Conservation (phyloP, 2,113 vertebrate genomes). For the Oriolus oriolus region DNA sequence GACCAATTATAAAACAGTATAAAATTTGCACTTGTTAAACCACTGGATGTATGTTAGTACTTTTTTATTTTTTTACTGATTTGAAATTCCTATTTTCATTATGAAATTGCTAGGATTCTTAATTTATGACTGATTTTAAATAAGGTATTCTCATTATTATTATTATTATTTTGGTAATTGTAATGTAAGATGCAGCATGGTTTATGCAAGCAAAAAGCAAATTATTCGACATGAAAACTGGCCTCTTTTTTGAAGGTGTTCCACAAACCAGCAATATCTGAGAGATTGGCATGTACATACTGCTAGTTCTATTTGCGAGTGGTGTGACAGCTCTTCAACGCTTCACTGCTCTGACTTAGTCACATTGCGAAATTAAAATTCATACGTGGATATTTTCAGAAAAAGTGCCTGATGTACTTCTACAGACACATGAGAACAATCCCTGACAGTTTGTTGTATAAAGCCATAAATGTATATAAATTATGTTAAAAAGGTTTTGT, state of each 20-base stretch:
- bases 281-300: slow-evolving; percentile 58
- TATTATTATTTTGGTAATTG: slow-evolving; percentile 73
- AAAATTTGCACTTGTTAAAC: slow-evolving; percentile 84
- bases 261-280: slow-evolving; percentile 60
- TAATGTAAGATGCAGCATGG: slow-evolving; percentile 74
- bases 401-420: slow-evolving; percentile 85
- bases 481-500: slow-evolving; percentile 75
- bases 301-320: slow-evolving; percentile 48
- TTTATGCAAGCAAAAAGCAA: slow-evolving; percentile 78
- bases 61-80: slow-evolving; percentile 55
- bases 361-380: slow-evolving; percentile 58
- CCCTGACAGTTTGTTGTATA: slow-evolving; percentile 81
- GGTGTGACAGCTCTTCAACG: slow-evolving; percentile 40
- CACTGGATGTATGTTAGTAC: slow-evolving; percentile 74
- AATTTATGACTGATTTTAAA: slow-evolving; percentile 83
- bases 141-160: slow-evolving; percentile 66
- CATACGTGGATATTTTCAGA: slow-evolving; percentile 70
- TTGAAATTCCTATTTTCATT: slow-evolving; percentile 74
- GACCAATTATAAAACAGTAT: slow-evolving; percentile 81
- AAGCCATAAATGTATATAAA: slow-evolving; percentile 92
- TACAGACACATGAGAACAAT: slow-evolving; percentile 80
- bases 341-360: slow-evolving; percentile 56
- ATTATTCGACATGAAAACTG: slow-evolving; percentile 54
- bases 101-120: slow-evolving; percentile 84
- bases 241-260: slow-evolving; percentile 58